These are phyloP conservation scores for Calameuta idolon DNA, from an alignment of 2,888 invertebrate species.

Conservation along the genomic window DNA sequence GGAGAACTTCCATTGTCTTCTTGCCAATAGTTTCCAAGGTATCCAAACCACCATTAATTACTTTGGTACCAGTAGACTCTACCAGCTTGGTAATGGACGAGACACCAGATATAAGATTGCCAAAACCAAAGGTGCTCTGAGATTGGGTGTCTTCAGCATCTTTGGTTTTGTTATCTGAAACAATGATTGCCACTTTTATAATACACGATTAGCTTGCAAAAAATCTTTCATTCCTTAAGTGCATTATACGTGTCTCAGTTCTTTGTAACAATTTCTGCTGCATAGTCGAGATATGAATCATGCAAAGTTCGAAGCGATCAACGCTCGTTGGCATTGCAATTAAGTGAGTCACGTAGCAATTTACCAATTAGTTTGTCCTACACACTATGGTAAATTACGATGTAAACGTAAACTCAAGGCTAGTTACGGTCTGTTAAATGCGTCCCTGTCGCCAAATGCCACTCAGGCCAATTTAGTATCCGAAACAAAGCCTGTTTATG, in stretches of 20 bases:
- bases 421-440: constrained; percentile 19
- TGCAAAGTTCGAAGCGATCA: constrained; percentile 10
- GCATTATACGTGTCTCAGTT: not conserved
- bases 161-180: constrained; percentile 35
- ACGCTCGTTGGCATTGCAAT: constrained; percentile 24
- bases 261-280: constrained; percentile 11
- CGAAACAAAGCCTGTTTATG: not conserved
- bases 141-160: constrained; percentile 35
- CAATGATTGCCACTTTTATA: not conserved
- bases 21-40: constrained; percentile 94
- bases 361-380: constrained; percentile 35
- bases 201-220: not conserved
- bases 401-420: constrained; percentile 23
- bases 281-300: constrained; percentile 21
- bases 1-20: constrained; percentile 93
- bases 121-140: constrained; percentile 70
- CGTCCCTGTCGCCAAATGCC: not conserved
- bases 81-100: constrained; percentile 75
- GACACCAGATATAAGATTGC: constrained; percentile 76
- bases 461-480: not conserved
- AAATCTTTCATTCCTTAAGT: not conserved
- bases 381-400: constrained; percentile 23
- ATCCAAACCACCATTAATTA: constrained; percentile 84
- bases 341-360: constrained; percentile 33
- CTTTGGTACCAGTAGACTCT: constrained; percentile 78